phyloP scores from a whole-genome alignment of 35 echinoderm and acorn worm species.

The Strongylocentrotus purpuratus region DNA sequence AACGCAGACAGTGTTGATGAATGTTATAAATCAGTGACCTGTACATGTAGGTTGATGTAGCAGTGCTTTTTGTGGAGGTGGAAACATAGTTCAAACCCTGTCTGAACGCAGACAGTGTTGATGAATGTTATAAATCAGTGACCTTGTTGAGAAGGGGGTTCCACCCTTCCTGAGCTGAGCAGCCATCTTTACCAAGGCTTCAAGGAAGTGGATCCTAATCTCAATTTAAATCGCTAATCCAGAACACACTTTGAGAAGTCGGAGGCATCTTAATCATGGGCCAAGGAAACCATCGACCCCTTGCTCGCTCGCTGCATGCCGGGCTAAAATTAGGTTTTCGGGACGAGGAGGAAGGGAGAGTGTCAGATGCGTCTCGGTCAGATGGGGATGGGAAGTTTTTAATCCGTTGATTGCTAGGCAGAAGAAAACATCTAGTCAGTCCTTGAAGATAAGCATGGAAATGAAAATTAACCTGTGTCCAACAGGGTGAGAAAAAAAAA shows the following conservation, averaged over 20 bases:
- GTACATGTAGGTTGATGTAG: not conserved
- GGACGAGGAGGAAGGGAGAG: not conserved
- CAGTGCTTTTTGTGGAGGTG: not conserved
- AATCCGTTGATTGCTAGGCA: not conserved
- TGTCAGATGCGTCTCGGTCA: not conserved
- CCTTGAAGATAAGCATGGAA: not conserved
- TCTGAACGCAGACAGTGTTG: not conserved
- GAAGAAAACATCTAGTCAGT: not conserved
- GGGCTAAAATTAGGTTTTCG: not conserved
- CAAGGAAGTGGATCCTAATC: not conserved
- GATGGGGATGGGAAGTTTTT: not conserved
- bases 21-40: constrained; percentile 20
- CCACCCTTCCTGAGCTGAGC: constrained; percentile 22
- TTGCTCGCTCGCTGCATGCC: not conserved
- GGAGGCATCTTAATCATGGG: not conserved
- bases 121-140: constrained; percentile 1
- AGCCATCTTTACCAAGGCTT: constrained; percentile 2
- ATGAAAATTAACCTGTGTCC: not conserved
- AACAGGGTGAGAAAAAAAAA: too few species aligned
- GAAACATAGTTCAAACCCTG: not conserved
- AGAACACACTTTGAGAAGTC: not conserved
- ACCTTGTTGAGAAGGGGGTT: constrained; percentile 26
- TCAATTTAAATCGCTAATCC: not conserved
- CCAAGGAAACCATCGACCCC: not conserved
- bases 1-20: not conserved